Percentiles rank a stretch among this genome's conserved stretches.
Conservation (phyloP, 2,888 invertebrate genomes). For the Drosophila tanythrix region DNA sequence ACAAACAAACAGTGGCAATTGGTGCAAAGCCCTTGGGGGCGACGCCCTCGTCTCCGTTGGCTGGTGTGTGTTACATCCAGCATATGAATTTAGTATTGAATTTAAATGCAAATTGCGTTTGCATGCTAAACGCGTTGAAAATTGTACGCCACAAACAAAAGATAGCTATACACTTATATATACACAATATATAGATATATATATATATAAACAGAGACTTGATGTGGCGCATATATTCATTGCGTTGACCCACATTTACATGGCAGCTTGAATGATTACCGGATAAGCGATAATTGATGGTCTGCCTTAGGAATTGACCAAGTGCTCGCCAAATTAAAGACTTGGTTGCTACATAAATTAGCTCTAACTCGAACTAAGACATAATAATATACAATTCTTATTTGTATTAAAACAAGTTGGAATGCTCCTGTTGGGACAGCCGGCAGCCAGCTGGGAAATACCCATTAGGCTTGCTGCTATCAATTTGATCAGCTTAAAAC, state of each 20-base stretch:
- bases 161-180: not conserved
- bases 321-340: not conserved
- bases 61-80: constrained; percentile 71
- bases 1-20: constrained; percentile 5
- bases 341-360: not conserved
- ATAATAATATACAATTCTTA: not conserved
- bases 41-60: constrained; percentile 38
- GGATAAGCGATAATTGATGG: constrained; percentile 30
- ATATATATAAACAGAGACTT: constrained; percentile 1
- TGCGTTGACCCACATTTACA: constrained; percentile 37
- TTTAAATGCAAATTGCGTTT: constrained; percentile 82
- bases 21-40: constrained; percentile 41
- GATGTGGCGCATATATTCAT: constrained; percentile 17
- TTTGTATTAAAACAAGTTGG: not conserved
- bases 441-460: not conserved
- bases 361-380: not conserved
- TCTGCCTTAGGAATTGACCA: constrained; percentile 14
- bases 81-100: constrained; percentile 81
- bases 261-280: constrained; percentile 9
- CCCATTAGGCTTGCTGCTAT: not conserved
- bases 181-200: not conserved
- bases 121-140: constrained; percentile 72
- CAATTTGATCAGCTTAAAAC: not conserved
- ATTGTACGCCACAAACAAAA: constrained; percentile 45
- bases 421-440: not conserved